A percentile compares a stretch with the other conserved stretches of the same genome.
phyloP scores from a whole-genome alignment of 1,140 invertebrate species.

The Agrypnia vestita region DNA sequence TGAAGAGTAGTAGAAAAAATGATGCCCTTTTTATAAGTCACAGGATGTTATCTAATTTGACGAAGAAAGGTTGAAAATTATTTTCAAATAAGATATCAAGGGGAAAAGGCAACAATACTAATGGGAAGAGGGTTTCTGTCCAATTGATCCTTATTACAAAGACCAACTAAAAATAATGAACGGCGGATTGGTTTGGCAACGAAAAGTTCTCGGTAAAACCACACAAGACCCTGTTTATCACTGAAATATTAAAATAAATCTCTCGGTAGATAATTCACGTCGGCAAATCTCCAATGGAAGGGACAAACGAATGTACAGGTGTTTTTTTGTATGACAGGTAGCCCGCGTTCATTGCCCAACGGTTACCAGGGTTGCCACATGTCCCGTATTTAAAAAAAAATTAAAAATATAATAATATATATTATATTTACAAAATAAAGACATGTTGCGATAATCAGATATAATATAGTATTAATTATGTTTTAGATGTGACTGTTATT shows the following conservation, averaged over 20 bases:
- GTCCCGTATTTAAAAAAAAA: too few species aligned
- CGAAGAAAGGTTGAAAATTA: neutral
- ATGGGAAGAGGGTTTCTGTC: neutral
- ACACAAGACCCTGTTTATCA: neutral
- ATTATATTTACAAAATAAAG: too few species aligned
- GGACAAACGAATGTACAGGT: conserved; percentile 19
- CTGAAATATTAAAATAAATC: conserved; percentile 4
- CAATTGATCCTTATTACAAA: neutral
- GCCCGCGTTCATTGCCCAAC: conserved; percentile 15
- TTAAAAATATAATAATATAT: too few species aligned
- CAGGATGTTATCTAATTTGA: too few species aligned
- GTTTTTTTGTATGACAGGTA: conserved; percentile 35
- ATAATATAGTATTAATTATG: too few species aligned
- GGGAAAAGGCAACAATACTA: neutral
- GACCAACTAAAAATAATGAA: neutral
- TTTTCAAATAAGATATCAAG: conserved; percentile 3
- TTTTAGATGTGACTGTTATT: too few species aligned
- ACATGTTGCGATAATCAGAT: too few species aligned
- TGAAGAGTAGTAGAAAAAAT: too few species aligned
- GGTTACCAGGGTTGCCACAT: neutral
- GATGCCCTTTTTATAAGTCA: too few species aligned
- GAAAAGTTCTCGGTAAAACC: conserved; percentile 5
- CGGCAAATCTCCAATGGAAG: conserved; percentile 1
- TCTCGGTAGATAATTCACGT: neutral
- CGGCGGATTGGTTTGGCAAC: neutral